A percentile compares a stretch with the other conserved stretches of the same genome.
Conservation (phyloP, 2,888 invertebrate species). For the Polydrusus cervinus region DNA sequence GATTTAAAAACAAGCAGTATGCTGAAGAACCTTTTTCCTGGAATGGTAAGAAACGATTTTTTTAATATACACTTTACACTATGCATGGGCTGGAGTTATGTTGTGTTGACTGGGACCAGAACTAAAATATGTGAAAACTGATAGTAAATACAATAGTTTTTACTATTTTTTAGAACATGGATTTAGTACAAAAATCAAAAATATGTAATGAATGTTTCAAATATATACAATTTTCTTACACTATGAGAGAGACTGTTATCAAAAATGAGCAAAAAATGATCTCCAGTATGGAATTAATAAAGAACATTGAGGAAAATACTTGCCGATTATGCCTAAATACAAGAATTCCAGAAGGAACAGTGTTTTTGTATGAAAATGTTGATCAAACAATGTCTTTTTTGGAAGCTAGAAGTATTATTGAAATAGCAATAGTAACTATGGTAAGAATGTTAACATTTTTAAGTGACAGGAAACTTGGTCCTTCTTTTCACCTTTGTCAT, state of each 20-base stretch:
- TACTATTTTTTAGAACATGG: conserved; percentile 27
- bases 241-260: conserved; percentile 10
- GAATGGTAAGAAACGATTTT: conserved; percentile 23
- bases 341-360: neutral
- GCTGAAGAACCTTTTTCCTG: conserved; percentile 22
- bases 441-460: conserved; percentile 24
- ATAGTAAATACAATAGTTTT: neutral
- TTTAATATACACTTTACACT: neutral
- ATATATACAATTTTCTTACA: conserved; percentile 15
- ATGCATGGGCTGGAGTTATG: too few relatives aligned
- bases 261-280: conserved; percentile 30
- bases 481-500: too few relatives aligned
- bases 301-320: conserved; percentile 5
- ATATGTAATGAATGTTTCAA: conserved; percentile 23
- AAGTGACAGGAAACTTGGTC: neutral
- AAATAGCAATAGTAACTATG: conserved; percentile 9
- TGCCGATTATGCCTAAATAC: conserved; percentile 24
- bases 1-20: neutral
- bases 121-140: neutral
- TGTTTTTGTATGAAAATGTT: conserved; percentile 6
- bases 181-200: conserved; percentile 3
- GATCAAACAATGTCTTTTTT: conserved; percentile 16
- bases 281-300: neutral
- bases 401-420: conserved; percentile 28
- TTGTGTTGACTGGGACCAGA: neutral